phyloP scores from a whole-genome alignment of 2,888 invertebrate genomes.

The Sipha maydis region DNA sequence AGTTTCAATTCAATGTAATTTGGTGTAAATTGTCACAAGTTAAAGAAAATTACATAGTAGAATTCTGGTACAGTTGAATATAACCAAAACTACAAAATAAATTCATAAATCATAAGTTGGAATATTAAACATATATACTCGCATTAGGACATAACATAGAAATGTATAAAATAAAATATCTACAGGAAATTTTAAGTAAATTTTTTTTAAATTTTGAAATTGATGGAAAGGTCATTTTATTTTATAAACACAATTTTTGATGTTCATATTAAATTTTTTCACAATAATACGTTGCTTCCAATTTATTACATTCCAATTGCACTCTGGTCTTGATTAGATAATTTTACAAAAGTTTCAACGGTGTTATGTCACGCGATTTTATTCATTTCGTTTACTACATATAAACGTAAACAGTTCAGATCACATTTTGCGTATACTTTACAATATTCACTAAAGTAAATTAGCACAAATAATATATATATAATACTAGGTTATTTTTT shows the following conservation, averaged over 20 bases:
- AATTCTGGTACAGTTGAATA: too few relatives aligned
- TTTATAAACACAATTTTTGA: background rate
- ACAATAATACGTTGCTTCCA: background rate
- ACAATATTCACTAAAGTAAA: background rate
- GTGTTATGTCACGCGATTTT: conserved; percentile 27
- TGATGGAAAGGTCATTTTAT: background rate
- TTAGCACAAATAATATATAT: background rate
- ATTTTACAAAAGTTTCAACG: conserved; percentile 35
- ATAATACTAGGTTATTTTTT: background rate
- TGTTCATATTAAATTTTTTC: background rate
- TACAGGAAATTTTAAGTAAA: background rate
- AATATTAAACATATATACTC: background rate
- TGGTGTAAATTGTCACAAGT: too few relatives aligned
- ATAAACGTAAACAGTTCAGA: background rate
- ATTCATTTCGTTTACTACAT: background rate
- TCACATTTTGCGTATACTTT: background rate
- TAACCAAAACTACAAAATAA: too few relatives aligned
- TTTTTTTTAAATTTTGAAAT: background rate
- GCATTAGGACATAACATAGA: background rate
- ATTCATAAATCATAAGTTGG: too few relatives aligned
- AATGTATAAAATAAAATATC: background rate
- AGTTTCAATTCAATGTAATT: background rate
- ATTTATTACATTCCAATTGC: conserved; percentile 32
- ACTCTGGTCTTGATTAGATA: conserved; percentile 12
- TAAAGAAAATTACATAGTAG: too few relatives aligned